A percentile compares a stretch with the other conserved stretches of the same genome.
These are phyloP conservation scores for Indri indri DNA, from an alignment of 2,113 vertebrate genomes.

Conservation along the genomic window DNA sequence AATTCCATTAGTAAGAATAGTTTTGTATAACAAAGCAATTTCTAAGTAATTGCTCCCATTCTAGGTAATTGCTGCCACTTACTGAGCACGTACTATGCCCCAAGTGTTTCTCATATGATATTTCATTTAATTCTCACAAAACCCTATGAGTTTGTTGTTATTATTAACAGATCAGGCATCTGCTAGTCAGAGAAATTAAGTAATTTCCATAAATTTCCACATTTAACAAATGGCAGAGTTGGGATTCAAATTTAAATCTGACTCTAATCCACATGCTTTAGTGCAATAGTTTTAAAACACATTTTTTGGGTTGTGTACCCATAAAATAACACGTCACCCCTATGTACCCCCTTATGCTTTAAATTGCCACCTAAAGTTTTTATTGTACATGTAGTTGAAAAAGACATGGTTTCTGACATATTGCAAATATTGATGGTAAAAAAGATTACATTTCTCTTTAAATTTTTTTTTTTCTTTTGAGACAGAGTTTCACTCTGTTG, in stretches of 20 bases:
- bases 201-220: not conserved
- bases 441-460: not conserved
- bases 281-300: not conserved
- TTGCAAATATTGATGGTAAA: not conserved
- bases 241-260: not conserved
- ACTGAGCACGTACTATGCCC: not conserved
- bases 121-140: constrained; percentile 33
- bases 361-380: not conserved
- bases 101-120: not conserved
- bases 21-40: constrained; percentile 52
- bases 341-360: not conserved
- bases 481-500: too few relatives aligned
- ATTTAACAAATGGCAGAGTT: not conserved
- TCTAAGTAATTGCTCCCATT: constrained; percentile 48
- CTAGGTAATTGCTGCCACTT: constrained; percentile 34
- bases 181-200: not conserved
- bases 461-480: too few relatives aligned
- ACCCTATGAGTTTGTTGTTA: not conserved
- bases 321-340: not conserved
- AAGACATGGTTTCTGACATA: not conserved
- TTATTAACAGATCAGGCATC: not conserved
- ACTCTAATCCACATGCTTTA: not conserved
- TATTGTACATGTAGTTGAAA: not conserved
- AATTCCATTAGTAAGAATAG: constrained; percentile 49
- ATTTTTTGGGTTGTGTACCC: not conserved